Percentiles rank a stretch among this genome's conserved stretches.
These are phyloP conservation scores for Tinamus major DNA, from an alignment of 2,797 vertebrate species.

Conservation along the genomic window DNA sequence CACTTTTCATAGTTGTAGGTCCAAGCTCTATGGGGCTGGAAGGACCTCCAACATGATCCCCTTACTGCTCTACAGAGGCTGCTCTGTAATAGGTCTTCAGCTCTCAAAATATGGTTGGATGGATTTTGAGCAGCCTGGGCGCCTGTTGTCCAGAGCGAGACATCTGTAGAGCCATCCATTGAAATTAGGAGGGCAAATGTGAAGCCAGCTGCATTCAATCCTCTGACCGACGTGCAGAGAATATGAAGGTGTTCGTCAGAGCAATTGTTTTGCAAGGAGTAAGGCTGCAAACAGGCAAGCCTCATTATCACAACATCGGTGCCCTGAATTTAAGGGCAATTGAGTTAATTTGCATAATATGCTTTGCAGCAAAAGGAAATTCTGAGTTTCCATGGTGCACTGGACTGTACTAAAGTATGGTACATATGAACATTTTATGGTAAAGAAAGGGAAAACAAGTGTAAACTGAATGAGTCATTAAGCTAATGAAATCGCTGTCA, in stretches of 20 bases:
- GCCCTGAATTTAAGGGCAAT: neutral
- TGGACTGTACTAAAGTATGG: neutral
- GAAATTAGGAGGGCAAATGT: neutral
- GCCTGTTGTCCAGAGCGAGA: neutral
- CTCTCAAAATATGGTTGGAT: neutral
- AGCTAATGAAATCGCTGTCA: conserved; percentile 43
- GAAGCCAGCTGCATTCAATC: neutral
- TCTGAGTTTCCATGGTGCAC: neutral
- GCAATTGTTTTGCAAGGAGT: neutral
- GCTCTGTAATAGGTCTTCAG: neutral
- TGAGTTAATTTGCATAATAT: neutral
- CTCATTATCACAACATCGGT: neutral
- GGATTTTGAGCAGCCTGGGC: neutral
- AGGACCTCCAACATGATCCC: neutral
- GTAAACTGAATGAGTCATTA: conserved; percentile 24
- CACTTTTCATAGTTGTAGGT: neutral
- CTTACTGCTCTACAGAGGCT: neutral
- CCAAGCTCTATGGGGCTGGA: neutral
- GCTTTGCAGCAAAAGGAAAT: neutral
- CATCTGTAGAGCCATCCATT: neutral
- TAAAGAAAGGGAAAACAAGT: conserved; percentile 20
- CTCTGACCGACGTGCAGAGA: neutral
- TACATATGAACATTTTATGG: neutral
- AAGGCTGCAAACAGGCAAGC: neutral
- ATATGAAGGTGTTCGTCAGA: neutral